phyloP scores from a whole-genome alignment of 2,888 invertebrate species.

The Beris chalybata region DNA sequence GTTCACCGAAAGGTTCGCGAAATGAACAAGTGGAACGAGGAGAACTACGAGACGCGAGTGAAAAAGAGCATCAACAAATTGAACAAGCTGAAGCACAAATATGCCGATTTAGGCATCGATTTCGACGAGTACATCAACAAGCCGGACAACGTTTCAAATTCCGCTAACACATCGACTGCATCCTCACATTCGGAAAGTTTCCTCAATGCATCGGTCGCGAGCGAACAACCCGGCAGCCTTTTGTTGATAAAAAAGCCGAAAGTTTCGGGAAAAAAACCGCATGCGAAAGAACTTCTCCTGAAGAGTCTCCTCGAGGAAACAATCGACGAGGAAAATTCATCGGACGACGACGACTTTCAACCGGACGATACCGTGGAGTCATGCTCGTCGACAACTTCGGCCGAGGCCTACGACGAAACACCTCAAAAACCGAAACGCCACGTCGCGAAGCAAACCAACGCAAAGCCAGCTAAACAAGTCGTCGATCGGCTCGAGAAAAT shows the following conservation, averaged over 20 bases:
- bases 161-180: neutral
- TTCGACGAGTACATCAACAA: conserved; percentile 40
- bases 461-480: neutral
- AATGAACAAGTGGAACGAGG: conserved; percentile 49
- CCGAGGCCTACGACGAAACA: neutral
- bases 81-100: conserved; percentile 47
- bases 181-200: neutral
- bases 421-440: too few species aligned
- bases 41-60: conserved; percentile 48
- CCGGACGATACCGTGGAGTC: neutral
- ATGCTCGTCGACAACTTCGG: too few species aligned
- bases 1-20: conserved; percentile 38
- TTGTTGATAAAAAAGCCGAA: neutral
- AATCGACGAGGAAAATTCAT: conserved; percentile 29
- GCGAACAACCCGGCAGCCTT: conserved; percentile 29
- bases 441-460: neutral
- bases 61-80: conserved; percentile 45
- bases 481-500: conserved; percentile 41
- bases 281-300: neutral
- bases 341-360: conserved; percentile 33
- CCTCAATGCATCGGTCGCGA: neutral
- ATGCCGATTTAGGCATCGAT: conserved; percentile 49
- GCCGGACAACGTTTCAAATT: neutral
- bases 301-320: conserved; percentile 9
- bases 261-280: conserved; percentile 31